Evolutionary conservation across 2,113 vertebrate genomes (phyloP).

Genomic region (Leiothrix lutea): DNA sequence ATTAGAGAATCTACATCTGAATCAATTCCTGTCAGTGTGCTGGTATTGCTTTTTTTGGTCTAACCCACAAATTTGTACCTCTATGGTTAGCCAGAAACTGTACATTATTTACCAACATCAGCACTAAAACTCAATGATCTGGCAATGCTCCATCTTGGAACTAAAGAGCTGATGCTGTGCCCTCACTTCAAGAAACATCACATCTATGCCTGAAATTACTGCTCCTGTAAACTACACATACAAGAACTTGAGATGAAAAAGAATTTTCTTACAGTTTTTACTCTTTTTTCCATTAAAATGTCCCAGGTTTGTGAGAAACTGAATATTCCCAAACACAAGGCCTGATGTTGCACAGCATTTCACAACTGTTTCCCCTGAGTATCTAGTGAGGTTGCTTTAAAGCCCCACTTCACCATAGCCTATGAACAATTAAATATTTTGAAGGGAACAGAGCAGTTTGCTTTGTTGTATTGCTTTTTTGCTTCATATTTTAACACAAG

Average conservation of each 20-base stretch:
- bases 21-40: slow-evolving; percentile 22
- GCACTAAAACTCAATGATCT: slow-evolving; percentile 7
- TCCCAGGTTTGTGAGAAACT: background rate
- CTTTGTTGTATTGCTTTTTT: background rate
- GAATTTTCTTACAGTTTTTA: background rate
- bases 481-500: background rate
- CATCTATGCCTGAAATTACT: background rate
- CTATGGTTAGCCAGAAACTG: slow-evolving; percentile 9
- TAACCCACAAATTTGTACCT: slow-evolving; percentile 50
- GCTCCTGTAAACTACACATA: background rate
- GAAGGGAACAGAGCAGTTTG: background rate
- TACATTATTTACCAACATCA: slow-evolving; percentile 51
- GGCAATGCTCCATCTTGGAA: background rate
- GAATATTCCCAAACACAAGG: background rate
- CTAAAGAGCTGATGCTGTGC: background rate
- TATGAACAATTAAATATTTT: background rate
- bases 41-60: slow-evolving; percentile 29
- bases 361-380: background rate
- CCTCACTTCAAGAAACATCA: background rate
- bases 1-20: slow-evolving; percentile 15
- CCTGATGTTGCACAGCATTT: background rate
- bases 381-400: background rate
- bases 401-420: background rate
- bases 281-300: background rate
- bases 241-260: background rate